These are phyloP conservation scores for Syritta pipiens DNA, from an alignment of 2,888 invertebrate species.

Conservation along the genomic window DNA sequence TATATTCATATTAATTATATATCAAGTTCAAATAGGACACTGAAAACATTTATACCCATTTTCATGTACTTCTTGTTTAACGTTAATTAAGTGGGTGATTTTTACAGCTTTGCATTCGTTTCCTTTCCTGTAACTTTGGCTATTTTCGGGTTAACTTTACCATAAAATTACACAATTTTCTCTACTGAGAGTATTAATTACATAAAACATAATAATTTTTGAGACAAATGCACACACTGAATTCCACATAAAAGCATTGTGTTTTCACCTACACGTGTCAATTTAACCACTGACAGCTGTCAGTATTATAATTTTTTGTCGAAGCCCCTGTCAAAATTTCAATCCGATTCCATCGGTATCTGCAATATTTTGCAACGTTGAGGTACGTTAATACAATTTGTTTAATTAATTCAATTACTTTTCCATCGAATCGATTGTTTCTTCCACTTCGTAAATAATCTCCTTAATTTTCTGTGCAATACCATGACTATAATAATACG, in stretches of 20 bases:
- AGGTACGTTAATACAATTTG: slow-evolving; percentile 71
- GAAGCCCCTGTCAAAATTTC: slow-evolving; percentile 49
- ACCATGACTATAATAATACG: not conserved
- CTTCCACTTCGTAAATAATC: slow-evolving; percentile 2
- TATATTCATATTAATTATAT: too few species aligned
- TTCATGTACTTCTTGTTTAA: too few species aligned
- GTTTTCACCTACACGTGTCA: not conserved
- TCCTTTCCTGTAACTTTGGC: too few species aligned
- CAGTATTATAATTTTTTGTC: slow-evolving; percentile 38
- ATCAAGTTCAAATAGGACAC: too few species aligned
- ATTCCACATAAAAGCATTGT: slow-evolving; percentile 14
- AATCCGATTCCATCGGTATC: slow-evolving; percentile 56
- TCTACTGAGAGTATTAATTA: too few species aligned
- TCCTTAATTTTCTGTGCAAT: not conserved
- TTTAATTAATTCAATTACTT: slow-evolving; percentile 28
- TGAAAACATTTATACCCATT: too few species aligned
- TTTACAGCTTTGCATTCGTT: too few species aligned
- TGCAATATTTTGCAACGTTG: slow-evolving; percentile 73
- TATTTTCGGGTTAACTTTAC: too few species aligned
- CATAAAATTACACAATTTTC: too few species aligned
- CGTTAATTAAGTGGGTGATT: too few species aligned
- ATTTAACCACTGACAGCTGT: slow-evolving; percentile 45
- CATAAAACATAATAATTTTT: too few species aligned
- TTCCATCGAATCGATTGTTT: not conserved
- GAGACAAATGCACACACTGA: too few species aligned